A percentile compares a stretch with the other conserved stretches of the same genome.
These are phyloP conservation scores for Drosophila lacertosa DNA, from an alignment of 1,140 invertebrate genomes.

Conservation along the genomic window DNA sequence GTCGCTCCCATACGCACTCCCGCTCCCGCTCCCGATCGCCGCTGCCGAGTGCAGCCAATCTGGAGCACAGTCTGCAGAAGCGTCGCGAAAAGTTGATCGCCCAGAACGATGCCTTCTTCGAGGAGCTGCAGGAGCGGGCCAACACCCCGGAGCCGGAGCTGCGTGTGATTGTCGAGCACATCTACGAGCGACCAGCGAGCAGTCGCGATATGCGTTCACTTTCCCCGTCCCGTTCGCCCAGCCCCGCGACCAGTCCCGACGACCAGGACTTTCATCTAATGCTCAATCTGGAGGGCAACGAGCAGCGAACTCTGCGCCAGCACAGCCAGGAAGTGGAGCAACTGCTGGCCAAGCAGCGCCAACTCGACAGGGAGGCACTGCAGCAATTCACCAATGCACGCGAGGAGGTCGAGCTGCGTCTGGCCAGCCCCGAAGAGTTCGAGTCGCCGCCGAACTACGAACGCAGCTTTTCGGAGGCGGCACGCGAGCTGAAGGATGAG, in stretches of 20 bases:
- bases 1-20: constrained; percentile 61
- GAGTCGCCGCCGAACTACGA: constrained; percentile 49
- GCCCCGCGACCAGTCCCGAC: not conserved
- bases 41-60: constrained; percentile 55
- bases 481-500: constrained; percentile 65
- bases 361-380: constrained; percentile 57
- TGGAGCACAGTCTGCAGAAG: constrained; percentile 61
- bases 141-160: constrained; percentile 56
- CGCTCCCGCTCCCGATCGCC: constrained; percentile 69
- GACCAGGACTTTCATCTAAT: constrained; percentile 58
- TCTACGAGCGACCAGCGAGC: constrained; percentile 42
- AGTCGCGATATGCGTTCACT: constrained; percentile 56
- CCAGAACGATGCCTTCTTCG: constrained; percentile 69
- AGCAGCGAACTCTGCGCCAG: constrained; percentile 32
- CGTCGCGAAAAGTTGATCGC: constrained; percentile 61
- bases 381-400: constrained; percentile 49
- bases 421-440: constrained; percentile 48
- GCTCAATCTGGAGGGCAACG: constrained; percentile 56
- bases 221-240: constrained; percentile 57
- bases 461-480: constrained; percentile 66
- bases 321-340: constrained; percentile 38
- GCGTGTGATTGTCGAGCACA: too few relatives aligned
- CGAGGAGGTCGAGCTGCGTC: constrained; percentile 68
- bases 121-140: constrained; percentile 53
- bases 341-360: constrained; percentile 41